Base-by-base conservation (phyloP, 2,888 invertebrate species). In the Rhingia campestris region DNA sequence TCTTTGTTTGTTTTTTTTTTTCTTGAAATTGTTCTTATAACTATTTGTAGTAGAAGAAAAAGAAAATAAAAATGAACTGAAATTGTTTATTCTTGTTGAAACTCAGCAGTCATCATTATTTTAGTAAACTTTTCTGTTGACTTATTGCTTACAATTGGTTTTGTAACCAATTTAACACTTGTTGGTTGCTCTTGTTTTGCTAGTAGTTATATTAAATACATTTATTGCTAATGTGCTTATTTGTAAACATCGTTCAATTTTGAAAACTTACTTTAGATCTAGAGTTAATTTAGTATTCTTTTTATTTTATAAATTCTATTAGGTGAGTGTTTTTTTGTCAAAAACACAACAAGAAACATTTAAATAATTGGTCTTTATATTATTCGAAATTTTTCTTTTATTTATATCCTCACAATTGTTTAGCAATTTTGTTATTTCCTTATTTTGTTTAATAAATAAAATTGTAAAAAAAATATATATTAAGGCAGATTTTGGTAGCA, bases 401-500 rank as follows among this genome's bases (percentile, higher is more conserved):
- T 45, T 49, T 47, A 67, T 54, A 6, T 37, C 33, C 54, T 47
- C 32, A 76, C 22, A 9, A 9, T 64, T 32, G 10, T 54, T 9
- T 47, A 35, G 9, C 35, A 56, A 61, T 51, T 45, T n/a, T 53
- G 37, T 10, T 10, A 30, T n/a, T 70, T 35, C 10, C 32, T 51
- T 12, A 12, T 9, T 56, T 59, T 45, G 30, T 49, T 33, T 41
- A 10, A n/a, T 49, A 41, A 43, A 70, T 14, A 32, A 64, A 39
- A 69, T 64, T 33, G 56, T 64, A 63, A 81, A 47, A 6, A 69
- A 76, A 76, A 74, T 1, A 22, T 2, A 22, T 49, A 49, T 72
- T 54, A 81, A 81, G 81, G 81, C 81, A 81, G 66, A 81, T 76
- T 54, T 66, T 61, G 81, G 76, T 77, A 77, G 69, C 75, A 74